These are phyloP conservation scores for Timema podura DNA, from an alignment of 2,888 invertebrate genomes.

Conservation along the genomic window DNA sequence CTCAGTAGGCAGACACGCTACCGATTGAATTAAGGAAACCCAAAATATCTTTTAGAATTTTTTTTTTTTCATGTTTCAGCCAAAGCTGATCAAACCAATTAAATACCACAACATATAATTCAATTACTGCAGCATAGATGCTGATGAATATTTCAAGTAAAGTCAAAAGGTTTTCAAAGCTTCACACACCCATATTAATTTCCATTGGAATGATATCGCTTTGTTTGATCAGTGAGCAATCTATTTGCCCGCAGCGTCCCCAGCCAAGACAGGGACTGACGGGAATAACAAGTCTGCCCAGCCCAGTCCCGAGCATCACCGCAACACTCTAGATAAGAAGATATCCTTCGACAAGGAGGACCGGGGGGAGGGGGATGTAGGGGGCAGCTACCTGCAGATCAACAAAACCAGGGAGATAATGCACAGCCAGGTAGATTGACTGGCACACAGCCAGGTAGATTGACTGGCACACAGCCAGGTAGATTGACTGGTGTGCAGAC, in stretches of 20 bases:
- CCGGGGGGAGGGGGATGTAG: constrained; percentile 16
- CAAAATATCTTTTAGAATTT: no score
- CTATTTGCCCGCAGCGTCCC: constrained; percentile 34
- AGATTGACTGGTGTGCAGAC: background rate
- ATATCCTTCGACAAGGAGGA: constrained; percentile 25
- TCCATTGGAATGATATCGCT: constrained; percentile 12
- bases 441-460: no score
- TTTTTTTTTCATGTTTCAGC: no score
- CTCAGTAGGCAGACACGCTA: no score
- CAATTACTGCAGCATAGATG: no score
- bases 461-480: constrained; percentile 18
- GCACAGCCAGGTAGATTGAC: constrained; percentile 34
- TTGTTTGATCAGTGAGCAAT: constrained; percentile 12
- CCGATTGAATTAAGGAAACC: no score
- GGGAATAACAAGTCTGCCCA: constrained; percentile 22
- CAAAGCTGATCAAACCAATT: background rate
- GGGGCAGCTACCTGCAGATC: constrained; percentile 34
- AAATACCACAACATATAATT: no score
- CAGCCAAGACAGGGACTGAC: constrained; percentile 32
- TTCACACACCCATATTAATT: background rate
- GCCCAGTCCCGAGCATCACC: constrained; percentile 36
- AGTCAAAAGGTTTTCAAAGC: background rate
- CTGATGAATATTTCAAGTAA: no score
- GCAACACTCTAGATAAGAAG: constrained; percentile 22
- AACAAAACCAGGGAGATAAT: constrained; percentile 36